Conservation (phyloP, 2,888 invertebrate genomes). For the Iselma pallidipennis region DNA sequence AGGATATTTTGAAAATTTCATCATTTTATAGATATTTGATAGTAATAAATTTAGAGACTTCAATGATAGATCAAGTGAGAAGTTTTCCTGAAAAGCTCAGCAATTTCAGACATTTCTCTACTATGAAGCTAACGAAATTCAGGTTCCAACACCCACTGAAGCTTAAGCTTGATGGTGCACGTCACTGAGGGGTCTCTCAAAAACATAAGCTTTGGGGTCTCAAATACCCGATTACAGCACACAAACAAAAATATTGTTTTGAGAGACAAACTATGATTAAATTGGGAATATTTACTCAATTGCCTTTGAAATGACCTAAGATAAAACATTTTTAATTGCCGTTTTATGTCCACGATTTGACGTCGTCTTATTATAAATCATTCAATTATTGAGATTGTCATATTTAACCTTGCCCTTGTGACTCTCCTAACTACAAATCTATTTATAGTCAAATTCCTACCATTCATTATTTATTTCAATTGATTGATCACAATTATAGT, state of each 20-base stretch:
- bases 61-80: neutral
- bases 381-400: neutral
- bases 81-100: neutral
- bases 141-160: too few relatives aligned
- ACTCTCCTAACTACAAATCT: neutral
- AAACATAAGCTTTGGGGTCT: too few relatives aligned
- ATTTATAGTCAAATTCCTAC: too few relatives aligned
- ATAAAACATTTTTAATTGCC: neutral
- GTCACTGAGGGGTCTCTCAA: too few relatives aligned
- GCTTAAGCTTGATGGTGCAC: too few relatives aligned
- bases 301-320: neutral
- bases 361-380: neutral
- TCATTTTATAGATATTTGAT: too few relatives aligned
- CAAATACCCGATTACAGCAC: too few relatives aligned
- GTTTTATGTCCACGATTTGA: neutral
- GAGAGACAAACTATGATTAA: neutral
- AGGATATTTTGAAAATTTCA: neutral
- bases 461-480: neutral
- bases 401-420: neutral
- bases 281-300: too few relatives aligned
- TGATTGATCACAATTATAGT: neutral
- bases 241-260: neutral
- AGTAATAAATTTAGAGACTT: neutral
- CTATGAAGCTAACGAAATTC: too few relatives aligned
- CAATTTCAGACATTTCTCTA: too few relatives aligned